A percentile compares a stretch with the other conserved stretches of the same genome.
Conservation (phyloP, 2,888 invertebrate species). For the Ceratothoa steindachneri region DNA sequence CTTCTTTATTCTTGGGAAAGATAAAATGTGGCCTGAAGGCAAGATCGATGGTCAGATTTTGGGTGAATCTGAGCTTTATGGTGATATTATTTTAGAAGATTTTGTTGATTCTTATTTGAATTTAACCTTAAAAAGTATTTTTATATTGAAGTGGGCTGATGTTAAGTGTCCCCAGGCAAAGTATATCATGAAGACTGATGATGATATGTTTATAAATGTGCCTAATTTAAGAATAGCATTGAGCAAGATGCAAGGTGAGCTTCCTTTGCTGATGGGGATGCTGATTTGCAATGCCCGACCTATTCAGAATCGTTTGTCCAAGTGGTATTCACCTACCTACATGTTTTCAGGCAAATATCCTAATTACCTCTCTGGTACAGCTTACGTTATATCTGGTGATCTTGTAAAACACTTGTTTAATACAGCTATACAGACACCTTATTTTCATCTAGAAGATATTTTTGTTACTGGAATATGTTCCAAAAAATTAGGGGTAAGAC, state of each 20-base stretch:
- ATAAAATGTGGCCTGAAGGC: neutral
- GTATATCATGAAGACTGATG: conserved; percentile 43
- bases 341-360: conserved; percentile 51
- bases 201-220: conserved; percentile 47
- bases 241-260: conserved; percentile 8
- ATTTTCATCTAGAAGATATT: conserved; percentile 53
- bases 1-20: neutral
- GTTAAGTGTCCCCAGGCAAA: conserved; percentile 27
- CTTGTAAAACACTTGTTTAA: conserved; percentile 49
- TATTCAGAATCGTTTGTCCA: conserved; percentile 41
- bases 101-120: conserved; percentile 47
- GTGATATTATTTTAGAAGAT: conserved; percentile 43
- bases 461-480: conserved; percentile 52
- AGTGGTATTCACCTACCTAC: conserved; percentile 44
- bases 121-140: conserved; percentile 44
- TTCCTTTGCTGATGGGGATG: conserved; percentile 50
- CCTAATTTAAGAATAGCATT: conserved; percentile 29
- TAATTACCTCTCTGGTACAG: conserved; percentile 52
- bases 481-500: conserved; percentile 40
- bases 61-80: conserved; percentile 20
- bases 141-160: conserved; percentile 42
- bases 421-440: conserved; percentile 49
- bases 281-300: conserved; percentile 50
- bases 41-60: neutral
- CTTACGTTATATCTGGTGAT: conserved; percentile 51